Base-by-base conservation (phyloP, 1,140 invertebrate genomes). In the Magallana gigas region DNA sequence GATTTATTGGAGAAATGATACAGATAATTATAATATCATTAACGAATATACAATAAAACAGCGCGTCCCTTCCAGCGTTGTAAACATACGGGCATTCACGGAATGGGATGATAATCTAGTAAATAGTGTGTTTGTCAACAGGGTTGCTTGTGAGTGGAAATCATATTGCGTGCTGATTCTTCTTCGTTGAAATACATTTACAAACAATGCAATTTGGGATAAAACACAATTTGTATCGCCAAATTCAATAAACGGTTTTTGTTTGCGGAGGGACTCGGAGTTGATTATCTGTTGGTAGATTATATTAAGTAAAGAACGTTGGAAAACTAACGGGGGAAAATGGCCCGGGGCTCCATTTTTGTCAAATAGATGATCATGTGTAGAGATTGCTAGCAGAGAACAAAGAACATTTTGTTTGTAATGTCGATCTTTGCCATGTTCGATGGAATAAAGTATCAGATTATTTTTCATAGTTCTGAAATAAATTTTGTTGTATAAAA, bases 241-340 rank as follows among this genome's bases (percentile, higher is more conserved):
- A 64, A 64, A 64, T 64, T 64, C 18, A 64, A 64, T 64, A 64
- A 64, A 64, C 18, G 36, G 16, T 64, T n/a, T 64, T 64, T 64
- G 60, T 64, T 64, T 64, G 60, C 8, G 60, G 16, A 16, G 18
- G 12, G 60, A 14, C 14, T 16, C 14, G 14, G 11, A 64, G 60
- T 16, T 64, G 60, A 64, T 64, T 64, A 64, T 64, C n/a, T 64
- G 16, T 18, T 64, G 60, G 60, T 64, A 64, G 11, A 64, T 64
- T 64, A n/a, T 64, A 64, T 64, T 64, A 64, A 18, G 12, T 8
- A 64, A 64, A 8, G 14, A 18, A n/a, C 16, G 18, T 64, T 16
- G n/a, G 8, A n/a, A 64, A 48, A 48, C 36, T 18, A 16, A 64
- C 6, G 14, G 60, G 16, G 60, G 18, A 64, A 23, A 16, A 16